Conservation (phyloP, 2,113 vertebrate species). For the Datnioides undecimradiatus region DNA sequence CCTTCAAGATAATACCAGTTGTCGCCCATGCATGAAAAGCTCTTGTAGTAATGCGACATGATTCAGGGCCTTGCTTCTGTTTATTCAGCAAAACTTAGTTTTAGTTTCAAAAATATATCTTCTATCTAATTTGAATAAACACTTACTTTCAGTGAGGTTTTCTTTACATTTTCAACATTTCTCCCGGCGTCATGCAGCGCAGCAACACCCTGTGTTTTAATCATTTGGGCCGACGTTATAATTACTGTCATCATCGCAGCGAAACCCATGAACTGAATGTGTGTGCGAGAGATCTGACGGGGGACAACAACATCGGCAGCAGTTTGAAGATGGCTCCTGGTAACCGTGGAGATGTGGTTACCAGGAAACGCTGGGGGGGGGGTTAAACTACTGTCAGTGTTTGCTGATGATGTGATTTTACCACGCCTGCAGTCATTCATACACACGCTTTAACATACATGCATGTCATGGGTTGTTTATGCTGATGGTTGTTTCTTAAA, state of each 20-base stretch:
- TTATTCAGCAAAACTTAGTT: no score
- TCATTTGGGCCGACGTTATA: background rate
- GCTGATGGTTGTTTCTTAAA: background rate
- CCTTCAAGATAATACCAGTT: no score
- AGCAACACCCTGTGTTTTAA: background rate
- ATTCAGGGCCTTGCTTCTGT: no score
- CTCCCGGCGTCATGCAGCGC: background rate
- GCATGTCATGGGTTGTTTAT: background rate
- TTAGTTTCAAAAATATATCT: no score
- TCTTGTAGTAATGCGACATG: no score
- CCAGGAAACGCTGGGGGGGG: background rate
- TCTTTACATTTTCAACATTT: background rate
- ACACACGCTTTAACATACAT: background rate
- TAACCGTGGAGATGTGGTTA: background rate
- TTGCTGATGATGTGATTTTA: background rate
- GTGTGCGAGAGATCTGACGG: background rate
- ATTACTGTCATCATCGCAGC: background rate
- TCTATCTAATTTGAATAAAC: background rate
- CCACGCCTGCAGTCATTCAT: background rate
- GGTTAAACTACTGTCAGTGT: constrained; percentile 11
- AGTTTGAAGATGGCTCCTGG: background rate
- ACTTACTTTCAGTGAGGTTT: background rate
- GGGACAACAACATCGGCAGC: background rate
- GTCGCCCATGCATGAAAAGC: no score
- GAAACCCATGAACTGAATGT: background rate